Conservation (phyloP, 1,140 invertebrate genomes). For the Contarinia nasturtii region DNA sequence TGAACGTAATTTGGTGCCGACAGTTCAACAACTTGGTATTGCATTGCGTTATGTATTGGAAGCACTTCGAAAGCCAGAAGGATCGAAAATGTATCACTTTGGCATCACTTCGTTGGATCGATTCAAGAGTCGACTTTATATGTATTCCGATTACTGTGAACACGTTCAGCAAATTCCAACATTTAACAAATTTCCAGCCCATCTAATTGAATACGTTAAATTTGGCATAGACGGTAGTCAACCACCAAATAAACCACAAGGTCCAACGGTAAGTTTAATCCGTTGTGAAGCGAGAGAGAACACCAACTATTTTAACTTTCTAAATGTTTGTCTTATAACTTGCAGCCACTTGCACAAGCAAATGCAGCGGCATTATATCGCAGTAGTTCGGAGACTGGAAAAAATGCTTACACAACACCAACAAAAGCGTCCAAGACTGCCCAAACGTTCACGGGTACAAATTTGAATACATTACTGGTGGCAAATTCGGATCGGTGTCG, state of each 20-base stretch:
- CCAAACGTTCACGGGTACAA: conserved; percentile 46
- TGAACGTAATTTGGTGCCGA: conserved; percentile 83
- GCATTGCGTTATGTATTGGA: conserved; percentile 84
- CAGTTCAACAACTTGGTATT: conserved; percentile 71
- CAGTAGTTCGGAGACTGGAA: conserved; percentile 31
- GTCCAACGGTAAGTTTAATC: conserved; percentile 14
- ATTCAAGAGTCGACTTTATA: conserved; percentile 84
- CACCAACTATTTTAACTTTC: no score
- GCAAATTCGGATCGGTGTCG: conserved; percentile 83
- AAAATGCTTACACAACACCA: conserved; percentile 26
- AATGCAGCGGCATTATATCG: conserved; percentile 30
- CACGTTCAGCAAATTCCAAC: conserved; percentile 79
- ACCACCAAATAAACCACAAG: conserved; percentile 61
- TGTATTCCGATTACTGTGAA: conserved; percentile 93
- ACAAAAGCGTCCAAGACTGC: conserved; percentile 10
- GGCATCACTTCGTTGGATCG: conserved; percentile 88
- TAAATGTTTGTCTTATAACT: no score
- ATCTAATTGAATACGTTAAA: conserved; percentile 85
- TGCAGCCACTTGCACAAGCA: conserved; percentile 40
- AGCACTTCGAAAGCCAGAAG: conserved; percentile 74
- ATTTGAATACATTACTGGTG: conserved; percentile 89
- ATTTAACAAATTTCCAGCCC: conserved; percentile 75
- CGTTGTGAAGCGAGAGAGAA: no score
- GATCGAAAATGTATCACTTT: conserved; percentile 92
- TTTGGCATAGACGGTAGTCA: conserved; percentile 72